Percentiles rank a stretch among this genome's conserved stretches.
Evolutionary conservation across 2,888 invertebrate genomes (phyloP).

Genomic region (Spicauda simplicius): DNA sequence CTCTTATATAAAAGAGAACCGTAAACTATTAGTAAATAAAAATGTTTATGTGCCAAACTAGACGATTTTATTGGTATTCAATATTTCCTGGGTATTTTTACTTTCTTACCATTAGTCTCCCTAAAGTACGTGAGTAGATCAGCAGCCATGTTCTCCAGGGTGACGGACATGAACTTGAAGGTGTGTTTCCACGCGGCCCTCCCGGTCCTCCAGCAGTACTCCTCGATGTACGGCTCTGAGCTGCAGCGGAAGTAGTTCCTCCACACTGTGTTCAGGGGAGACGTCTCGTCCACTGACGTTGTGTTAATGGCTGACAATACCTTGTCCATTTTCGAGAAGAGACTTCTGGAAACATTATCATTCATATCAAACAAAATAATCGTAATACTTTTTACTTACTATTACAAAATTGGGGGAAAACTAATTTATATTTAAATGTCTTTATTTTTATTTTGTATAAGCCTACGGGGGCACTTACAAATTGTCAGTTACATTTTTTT

Average conservation of each 20-base stretch:
- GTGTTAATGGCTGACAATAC: conserved; percentile 61
- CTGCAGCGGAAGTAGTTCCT: conserved; percentile 56
- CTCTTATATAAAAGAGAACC: too few relatives aligned
- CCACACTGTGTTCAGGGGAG: conserved; percentile 61
- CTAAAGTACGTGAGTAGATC: conserved; percentile 69
- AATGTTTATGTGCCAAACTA: too few relatives aligned
- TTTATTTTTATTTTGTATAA: too few relatives aligned
- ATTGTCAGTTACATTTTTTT: too few relatives aligned
- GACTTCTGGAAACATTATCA: conserved; percentile 54
- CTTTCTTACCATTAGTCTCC: conserved; percentile 66
- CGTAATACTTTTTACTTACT: too few relatives aligned
- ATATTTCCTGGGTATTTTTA: too few relatives aligned
- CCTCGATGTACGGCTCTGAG: conserved; percentile 40
- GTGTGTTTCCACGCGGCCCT: conserved; percentile 61
- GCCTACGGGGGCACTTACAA: too few relatives aligned
- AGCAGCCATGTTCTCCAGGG: conserved; percentile 56
- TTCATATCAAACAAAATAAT: too few relatives aligned
- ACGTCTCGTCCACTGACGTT: conserved; percentile 41
- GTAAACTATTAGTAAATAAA: too few relatives aligned
- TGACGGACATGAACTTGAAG: conserved; percentile 61
- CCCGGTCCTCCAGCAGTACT: conserved; percentile 53
- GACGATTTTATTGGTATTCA: too few relatives aligned
- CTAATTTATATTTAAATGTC: too few relatives aligned
- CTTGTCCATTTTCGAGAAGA: conserved; percentile 66
- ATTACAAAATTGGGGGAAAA: too few relatives aligned